These are phyloP conservation scores for Meriones unguiculatus DNA, from an alignment of 2,113 vertebrate genomes.

Conservation along the genomic window DNA sequence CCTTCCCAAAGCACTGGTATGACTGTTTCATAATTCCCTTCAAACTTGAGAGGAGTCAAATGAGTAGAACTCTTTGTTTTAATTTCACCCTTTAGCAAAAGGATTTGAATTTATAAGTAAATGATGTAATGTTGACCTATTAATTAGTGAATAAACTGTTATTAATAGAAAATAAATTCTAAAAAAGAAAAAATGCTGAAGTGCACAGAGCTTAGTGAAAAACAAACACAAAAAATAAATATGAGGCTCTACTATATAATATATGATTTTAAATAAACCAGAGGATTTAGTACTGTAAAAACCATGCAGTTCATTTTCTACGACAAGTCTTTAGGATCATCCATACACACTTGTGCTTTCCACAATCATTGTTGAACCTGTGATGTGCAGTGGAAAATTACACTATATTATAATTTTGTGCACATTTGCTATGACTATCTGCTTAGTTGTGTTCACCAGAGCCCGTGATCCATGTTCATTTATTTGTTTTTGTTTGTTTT, in stretches of 20 bases:
- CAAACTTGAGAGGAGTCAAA: neutral
- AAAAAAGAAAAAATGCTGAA: neutral
- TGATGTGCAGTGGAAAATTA: neutral
- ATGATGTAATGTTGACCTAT: neutral
- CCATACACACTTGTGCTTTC: neutral
- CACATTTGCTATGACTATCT: neutral
- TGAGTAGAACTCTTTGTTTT: neutral
- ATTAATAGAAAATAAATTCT: too few relatives aligned
- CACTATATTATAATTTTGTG: neutral
- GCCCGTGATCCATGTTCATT: neutral
- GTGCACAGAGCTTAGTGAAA: neutral
- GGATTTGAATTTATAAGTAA: neutral
- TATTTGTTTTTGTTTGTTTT: neutral
- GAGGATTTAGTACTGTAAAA: neutral
- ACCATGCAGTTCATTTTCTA: neutral
- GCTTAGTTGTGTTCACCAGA: neutral
- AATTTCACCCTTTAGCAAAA: neutral
- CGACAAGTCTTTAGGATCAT: neutral
- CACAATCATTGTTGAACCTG: neutral
- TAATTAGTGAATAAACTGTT: too few relatives aligned
- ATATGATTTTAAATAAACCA: neutral
- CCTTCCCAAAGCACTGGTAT: neutral
- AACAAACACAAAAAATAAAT: neutral
- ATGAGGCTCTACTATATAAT: neutral
- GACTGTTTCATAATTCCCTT: neutral